A percentile compares a stretch with the other conserved stretches of the same genome.
phyloP scores from a whole-genome alignment of 2,113 vertebrate genomes.

The Atrichornis clamosus region DNA sequence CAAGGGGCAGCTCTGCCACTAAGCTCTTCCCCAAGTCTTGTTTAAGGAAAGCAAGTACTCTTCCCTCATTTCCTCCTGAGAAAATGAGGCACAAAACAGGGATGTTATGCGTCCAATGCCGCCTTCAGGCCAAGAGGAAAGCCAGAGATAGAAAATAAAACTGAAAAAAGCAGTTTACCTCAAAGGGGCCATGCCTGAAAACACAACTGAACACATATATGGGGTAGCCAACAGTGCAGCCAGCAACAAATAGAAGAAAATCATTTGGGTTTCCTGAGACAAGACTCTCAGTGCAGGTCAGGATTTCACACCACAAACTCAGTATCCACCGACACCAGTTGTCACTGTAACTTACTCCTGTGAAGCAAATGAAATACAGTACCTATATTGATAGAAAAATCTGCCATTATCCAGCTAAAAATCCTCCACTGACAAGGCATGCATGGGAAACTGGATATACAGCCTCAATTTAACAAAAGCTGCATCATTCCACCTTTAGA shows the following conservation, averaged over 20 bases:
- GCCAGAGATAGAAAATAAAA: not conserved
- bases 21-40: not conserved
- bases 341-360: not conserved
- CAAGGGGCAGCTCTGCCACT: not conserved
- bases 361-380: not conserved
- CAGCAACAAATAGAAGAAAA: not conserved
- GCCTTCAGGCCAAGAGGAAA: not conserved
- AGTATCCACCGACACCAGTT: not conserved
- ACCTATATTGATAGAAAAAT: not conserved
- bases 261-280: not conserved
- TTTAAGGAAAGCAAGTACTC: not conserved
- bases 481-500: not conserved
- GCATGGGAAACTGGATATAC: not conserved
- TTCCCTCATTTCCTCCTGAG: not conserved
- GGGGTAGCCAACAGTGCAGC: not conserved
- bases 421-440: not conserved
- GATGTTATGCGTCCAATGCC: not conserved
- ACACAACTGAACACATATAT: not conserved
- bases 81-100: not conserved
- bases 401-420: not conserved
- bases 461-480: not conserved
- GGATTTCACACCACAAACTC: not conserved
- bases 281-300: not conserved
- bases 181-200: not conserved
- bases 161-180: not conserved